Evolutionary conservation across 2,888 invertebrate species (phyloP).

Genomic region (Scaptomyza tumidula): DNA sequence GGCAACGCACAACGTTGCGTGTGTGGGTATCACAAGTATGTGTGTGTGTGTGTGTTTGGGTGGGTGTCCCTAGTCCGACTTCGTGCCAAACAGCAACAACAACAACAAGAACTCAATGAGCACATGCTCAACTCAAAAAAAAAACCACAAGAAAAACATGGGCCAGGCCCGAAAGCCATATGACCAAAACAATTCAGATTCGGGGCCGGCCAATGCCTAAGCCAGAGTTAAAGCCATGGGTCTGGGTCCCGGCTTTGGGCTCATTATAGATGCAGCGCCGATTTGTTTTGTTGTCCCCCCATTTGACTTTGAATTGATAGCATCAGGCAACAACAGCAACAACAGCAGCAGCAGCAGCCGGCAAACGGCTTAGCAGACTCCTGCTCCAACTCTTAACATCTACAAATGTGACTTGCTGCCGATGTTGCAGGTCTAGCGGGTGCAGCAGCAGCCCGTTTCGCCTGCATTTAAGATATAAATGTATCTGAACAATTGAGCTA

Average conservation of each 20-base stretch:
- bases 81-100: conserved; percentile 36
- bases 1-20: conserved; percentile 57
- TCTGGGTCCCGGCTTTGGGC: conserved; percentile 37
- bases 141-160: conserved; percentile 20
- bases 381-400: conserved; percentile 17
- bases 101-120: conserved; percentile 73
- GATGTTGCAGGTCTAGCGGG: conserved; percentile 39
- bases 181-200: conserved; percentile 47
- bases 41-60: conserved; percentile 34
- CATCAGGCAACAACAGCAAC: conserved; percentile 61
- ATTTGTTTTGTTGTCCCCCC: conserved; percentile 83
- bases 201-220: conserved; percentile 2
- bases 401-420: conserved; percentile 32
- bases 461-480: conserved; percentile 77
- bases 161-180: conserved; percentile 55
- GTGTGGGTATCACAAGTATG: conserved; percentile 25
- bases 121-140: conserved; percentile 58
- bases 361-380: conserved; percentile 29
- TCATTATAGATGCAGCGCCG: conserved; percentile 83
- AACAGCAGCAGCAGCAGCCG: conserved; percentile 48
- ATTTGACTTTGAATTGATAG: conserved; percentile 83
- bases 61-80: conserved; percentile 56
- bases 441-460: conserved; percentile 49
- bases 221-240: conserved; percentile 4
- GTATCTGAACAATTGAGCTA: conserved; percentile 77